Evolutionary conservation across 2,888 invertebrate genomes (phyloP).

Genomic region (Pharmacophagus antenor): DNA sequence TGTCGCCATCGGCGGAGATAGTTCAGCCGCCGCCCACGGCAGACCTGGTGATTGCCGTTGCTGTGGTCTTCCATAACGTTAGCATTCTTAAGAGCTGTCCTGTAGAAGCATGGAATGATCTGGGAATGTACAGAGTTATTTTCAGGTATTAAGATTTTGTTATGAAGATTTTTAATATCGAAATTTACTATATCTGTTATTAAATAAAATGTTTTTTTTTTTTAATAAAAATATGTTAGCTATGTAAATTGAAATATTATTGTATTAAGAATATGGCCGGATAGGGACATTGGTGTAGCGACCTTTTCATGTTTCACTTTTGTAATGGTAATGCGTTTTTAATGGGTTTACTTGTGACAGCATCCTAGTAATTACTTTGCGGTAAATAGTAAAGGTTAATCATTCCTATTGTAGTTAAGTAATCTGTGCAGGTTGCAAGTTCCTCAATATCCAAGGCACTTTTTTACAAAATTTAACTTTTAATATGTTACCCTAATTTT

Average conservation of each 20-base stretch:
- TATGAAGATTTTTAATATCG: neutral
- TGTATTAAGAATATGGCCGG: neutral
- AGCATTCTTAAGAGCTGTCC: slow-evolving; percentile 54
- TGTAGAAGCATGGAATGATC: slow-evolving; percentile 62
- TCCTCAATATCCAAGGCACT: neutral
- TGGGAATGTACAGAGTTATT: slow-evolving; percentile 61
- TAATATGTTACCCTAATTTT: too few relatives aligned
- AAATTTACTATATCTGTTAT: neutral
- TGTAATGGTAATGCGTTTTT: slow-evolving; percentile 19
- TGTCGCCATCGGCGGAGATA: slow-evolving; percentile 43
- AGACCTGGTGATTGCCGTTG: slow-evolving; percentile 50
- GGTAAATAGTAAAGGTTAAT: neutral
- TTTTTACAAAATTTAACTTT: neutral
- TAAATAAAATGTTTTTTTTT: too few relatives aligned
- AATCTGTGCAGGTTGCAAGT: neutral
- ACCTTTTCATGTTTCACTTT: slow-evolving; percentile 3
- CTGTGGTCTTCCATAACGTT: slow-evolving; percentile 59
- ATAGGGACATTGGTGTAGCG: neutral
- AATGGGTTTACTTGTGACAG: slow-evolving; percentile 7
- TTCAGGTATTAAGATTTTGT: slow-evolving; percentile 53
- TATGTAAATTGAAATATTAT: neutral
- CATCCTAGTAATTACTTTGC: slow-evolving; percentile 3
- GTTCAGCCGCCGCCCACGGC: slow-evolving; percentile 56
- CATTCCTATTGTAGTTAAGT: neutral
- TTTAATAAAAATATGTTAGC: too few relatives aligned